phyloP scores from a whole-genome alignment of 2,888 invertebrate species.

The Chironomus riparius region DNA sequence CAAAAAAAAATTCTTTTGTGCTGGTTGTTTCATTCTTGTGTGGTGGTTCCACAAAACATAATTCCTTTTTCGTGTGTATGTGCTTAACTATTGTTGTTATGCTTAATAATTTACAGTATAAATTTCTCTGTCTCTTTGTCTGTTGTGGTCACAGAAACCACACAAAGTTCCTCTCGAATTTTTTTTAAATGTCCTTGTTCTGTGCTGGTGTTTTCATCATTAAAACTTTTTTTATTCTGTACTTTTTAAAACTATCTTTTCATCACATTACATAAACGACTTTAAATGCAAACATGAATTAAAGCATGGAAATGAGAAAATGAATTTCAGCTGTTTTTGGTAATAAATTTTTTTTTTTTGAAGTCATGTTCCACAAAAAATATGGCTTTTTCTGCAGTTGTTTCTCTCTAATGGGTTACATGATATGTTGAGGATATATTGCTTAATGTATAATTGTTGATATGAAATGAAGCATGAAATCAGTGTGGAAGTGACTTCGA shows the following conservation, averaged over 20 bases:
- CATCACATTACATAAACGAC: background rate
- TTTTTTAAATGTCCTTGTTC: background rate
- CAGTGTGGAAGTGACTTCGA: too few species aligned
- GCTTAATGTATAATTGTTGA: too few species aligned
- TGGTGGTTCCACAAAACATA: background rate
- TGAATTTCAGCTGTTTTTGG: background rate
- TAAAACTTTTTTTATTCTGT: too few species aligned
- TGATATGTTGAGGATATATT: too few species aligned
- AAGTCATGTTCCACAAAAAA: background rate
- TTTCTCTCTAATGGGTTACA: too few species aligned
- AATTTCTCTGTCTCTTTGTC: background rate
- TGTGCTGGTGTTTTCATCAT: background rate
- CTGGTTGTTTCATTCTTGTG: background rate
- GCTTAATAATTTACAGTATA: constrained; percentile 3
- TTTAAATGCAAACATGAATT: background rate
- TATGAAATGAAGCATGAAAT: too few species aligned
- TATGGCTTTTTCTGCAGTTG: background rate
- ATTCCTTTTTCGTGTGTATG: background rate
- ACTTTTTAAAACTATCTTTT: background rate
- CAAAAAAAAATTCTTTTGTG: background rate
- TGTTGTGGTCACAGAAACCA: background rate
- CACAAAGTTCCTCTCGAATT: background rate
- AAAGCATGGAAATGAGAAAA: background rate
- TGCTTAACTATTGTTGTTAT: background rate
- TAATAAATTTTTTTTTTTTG: background rate